These are phyloP conservation scores for Patella depressa DNA, from an alignment of 2,888 invertebrate species.

Conservation along the genomic window DNA sequence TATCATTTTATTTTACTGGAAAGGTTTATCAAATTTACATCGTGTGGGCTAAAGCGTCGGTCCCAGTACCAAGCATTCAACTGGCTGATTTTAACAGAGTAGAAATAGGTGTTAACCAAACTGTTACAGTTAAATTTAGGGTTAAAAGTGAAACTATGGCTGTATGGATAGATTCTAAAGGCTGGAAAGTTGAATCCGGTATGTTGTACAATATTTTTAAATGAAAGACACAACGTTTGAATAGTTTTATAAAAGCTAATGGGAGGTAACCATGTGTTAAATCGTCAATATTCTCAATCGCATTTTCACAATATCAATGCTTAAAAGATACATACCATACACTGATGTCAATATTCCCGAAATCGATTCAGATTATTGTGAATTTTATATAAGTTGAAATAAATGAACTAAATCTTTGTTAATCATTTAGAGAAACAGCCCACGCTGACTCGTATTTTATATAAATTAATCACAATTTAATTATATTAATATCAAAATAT, in stretches of 20 bases:
- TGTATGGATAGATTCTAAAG: constrained; percentile 50
- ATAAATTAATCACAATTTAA: not conserved
- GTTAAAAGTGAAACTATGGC: constrained; percentile 44
- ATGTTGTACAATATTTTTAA: not conserved
- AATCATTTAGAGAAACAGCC: no score
- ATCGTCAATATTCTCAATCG: no score
- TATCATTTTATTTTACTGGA: no score
- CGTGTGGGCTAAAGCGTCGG: constrained; percentile 38
- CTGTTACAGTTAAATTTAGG: constrained; percentile 23
- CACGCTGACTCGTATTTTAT: not conserved
- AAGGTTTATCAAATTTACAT: constrained; percentile 47
- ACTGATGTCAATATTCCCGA: no score
- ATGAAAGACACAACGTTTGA: no score
- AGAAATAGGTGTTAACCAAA: not conserved
- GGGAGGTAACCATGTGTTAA: no score
- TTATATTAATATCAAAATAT: constrained; percentile 1
- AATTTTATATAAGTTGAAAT: no score
- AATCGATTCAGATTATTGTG: no score
- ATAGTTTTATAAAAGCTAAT: no score
- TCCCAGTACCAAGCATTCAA: constrained; percentile 22
- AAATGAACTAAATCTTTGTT: no score
- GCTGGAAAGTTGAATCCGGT: constrained; percentile 49
- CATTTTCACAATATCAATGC: no score
- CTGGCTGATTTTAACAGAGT: constrained; percentile 41
- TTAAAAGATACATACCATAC: no score